Evolutionary conservation across 2,888 invertebrate species (phyloP).

Genomic region (Ectropis crepuscularia): DNA sequence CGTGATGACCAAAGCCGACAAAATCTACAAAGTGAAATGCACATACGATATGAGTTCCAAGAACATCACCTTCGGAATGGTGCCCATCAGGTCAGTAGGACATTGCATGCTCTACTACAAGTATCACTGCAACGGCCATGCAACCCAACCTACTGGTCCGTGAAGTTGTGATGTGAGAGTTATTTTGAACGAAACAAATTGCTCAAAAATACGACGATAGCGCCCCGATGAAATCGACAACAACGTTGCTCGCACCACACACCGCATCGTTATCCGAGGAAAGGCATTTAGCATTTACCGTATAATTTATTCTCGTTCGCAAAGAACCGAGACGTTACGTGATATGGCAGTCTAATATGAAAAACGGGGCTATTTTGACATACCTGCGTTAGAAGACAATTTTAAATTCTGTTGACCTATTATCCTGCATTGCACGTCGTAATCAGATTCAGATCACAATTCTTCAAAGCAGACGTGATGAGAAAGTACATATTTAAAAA

Average conservation of each 20-base stretch:
- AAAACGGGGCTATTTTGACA: conserved; percentile 56
- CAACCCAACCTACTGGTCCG: neutral
- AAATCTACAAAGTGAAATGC: conserved; percentile 98
- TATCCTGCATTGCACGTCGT: conserved; percentile 60
- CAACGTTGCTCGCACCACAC: conserved; percentile 14
- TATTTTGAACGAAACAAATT: neutral
- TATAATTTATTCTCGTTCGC: conserved; percentile 58
- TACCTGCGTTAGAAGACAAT: conserved; percentile 55
- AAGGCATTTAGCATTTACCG: conserved; percentile 49
- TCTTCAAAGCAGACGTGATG: conserved; percentile 54
- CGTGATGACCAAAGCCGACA: conserved; percentile 98
- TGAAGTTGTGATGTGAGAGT: neutral
- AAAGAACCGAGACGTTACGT: conserved; percentile 56
- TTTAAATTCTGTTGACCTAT: conserved; percentile 62
- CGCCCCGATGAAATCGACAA: neutral
- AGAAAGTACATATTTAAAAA: neutral
- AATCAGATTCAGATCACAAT: conserved; percentile 58
- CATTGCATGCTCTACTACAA: conserved; percentile 34
- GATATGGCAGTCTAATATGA: conserved; percentile 59
- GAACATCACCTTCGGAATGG: conserved; percentile 98
- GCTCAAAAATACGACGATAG: neutral
- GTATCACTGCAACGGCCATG: conserved; percentile 45
- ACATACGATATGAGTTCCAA: conserved; percentile 98
- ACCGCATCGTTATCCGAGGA: conserved; percentile 40
- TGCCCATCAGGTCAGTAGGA: conserved; percentile 92